Evolutionary conservation across 2,113 vertebrate species (phyloP), one percentile per base, ranked within the genome.

Genomic region (Pollachius pollachius): DNA sequence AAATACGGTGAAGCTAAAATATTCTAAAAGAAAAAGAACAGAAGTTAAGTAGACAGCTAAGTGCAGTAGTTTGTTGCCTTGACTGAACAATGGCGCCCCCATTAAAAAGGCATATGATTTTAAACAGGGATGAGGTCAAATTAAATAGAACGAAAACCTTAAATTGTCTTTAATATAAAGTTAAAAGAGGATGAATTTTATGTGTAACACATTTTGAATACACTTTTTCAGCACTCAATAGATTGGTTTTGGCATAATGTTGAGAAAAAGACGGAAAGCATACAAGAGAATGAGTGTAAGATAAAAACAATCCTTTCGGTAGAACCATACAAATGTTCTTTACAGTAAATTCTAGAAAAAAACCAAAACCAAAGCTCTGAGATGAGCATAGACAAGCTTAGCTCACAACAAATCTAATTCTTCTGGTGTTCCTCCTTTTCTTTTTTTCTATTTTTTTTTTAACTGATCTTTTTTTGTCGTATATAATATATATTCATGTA

Each of bases 261-360:
- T 48, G 62, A 84, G 64, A 78, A 68, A 67, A 56, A 56, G 34
- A 67, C 65, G 67, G n/a, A 79, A 62, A 15, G 70, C 72, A 61
- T 70, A 70, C 72, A 78, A 80, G 78, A 88, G 75, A 78, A 37
- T 48, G 13, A 61, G 34, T 15, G 16, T 9, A 71, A 70, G 67
- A 80, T 68, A 48, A 27, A 82, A 86, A 80, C 80, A 84, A 83
- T 82, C 78, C 76, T 79, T 80, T 87, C 71, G 68, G 85, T 77
- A 85, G 83, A 83, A 85, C 86, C 87, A 85, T 88, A 87, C 84
- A 90, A 86, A 84, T 25, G 70, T 72, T 87, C 80, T 88, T 87
- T 91, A 89, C 87, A 90, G 86, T 85, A 85, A 88, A 86, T 85
- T 88, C 83, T 90, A 89, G 81, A 89, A 90, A 91, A 87, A 83